A percentile compares a stretch with the other conserved stretches of the same genome.
Conservation (phyloP, 1,140 invertebrate species). For the Chymomyza costata region DNA sequence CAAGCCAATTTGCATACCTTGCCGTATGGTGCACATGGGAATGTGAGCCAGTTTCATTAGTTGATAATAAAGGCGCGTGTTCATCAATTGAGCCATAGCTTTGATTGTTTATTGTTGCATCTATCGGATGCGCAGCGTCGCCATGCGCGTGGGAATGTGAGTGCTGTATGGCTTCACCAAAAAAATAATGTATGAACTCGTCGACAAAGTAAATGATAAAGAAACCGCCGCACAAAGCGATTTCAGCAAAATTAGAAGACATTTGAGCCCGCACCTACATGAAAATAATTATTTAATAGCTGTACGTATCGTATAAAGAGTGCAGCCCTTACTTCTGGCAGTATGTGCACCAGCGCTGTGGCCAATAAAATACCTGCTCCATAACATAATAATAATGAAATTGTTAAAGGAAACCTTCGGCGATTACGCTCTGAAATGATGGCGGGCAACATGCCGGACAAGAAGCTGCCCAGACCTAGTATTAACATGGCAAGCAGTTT, state of each 20-base stretch:
- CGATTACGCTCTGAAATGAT: conserved; percentile 78
- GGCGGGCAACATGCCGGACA: conserved; percentile 81
- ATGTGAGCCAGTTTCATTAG: conserved; percentile 12
- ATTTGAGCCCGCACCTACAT: conserved; percentile 75
- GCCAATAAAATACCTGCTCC: conserved; percentile 90
- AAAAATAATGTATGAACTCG: conserved; percentile 83
- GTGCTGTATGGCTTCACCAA: conserved; percentile 75
- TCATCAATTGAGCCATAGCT: conserved; percentile 46
- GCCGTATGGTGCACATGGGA: conserved; percentile 19
- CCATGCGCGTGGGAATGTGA: conserved; percentile 34
- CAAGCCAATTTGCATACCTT: conserved; percentile 37
- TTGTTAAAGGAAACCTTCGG: conserved; percentile 77
- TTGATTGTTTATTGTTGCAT: background rate
- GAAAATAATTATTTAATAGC: background rate
- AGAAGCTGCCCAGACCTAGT: conserved; percentile 81
- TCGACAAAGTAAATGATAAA: conserved; percentile 88
- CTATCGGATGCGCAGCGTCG: background rate
- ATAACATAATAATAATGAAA: conserved; percentile 85
- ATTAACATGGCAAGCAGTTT: conserved; percentile 83
- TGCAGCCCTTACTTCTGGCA: conserved; percentile 84
- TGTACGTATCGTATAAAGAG: background rate
- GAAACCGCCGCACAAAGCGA: conserved; percentile 85
- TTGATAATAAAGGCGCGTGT: conserved; percentile 38
- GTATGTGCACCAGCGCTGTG: conserved; percentile 87
- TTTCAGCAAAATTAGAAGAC: conserved; percentile 79